Percentiles rank a stretch among this genome's conserved stretches.
phyloP scores from a whole-genome alignment of 2,797 vertebrate genomes.

The Hydrophis major region DNA sequence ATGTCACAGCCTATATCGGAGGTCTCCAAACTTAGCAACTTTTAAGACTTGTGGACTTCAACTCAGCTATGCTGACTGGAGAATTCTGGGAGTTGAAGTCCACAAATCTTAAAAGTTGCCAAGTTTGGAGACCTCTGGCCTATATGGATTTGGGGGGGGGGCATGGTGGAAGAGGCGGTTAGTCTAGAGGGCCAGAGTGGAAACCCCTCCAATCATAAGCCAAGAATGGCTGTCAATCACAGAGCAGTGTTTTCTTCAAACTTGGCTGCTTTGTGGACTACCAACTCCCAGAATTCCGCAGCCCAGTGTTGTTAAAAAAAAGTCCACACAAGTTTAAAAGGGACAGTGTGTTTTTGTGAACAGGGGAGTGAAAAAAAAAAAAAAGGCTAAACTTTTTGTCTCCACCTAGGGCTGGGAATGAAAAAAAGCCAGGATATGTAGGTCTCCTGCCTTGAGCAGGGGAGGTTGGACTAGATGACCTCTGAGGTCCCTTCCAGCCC shows the following conservation, averaged over 20 bases:
- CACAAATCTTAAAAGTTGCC: no score
- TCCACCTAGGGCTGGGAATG: neutral
- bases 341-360: neutral
- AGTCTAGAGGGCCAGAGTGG: neutral
- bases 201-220: neutral
- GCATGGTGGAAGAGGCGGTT: neutral
- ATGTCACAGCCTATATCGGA: neutral
- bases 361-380: neutral
- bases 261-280: neutral
- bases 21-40: no score
- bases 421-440: neutral
- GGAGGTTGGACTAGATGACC: neutral
- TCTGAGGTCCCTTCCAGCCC: neutral
- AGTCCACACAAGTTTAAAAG: neutral
- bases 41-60: no score
- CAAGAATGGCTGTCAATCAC: neutral
- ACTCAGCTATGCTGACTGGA: no score
- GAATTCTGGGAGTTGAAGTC: no score
- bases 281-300: neutral
- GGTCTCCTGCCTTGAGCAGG: neutral
- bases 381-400: neutral
- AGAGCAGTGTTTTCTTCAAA: neutral
- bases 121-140: no score
- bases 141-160: no score
- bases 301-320: no score